Evolutionary conservation across 2,888 invertebrate genomes (phyloP).

Genomic region (Euzetes globulus): DNA sequence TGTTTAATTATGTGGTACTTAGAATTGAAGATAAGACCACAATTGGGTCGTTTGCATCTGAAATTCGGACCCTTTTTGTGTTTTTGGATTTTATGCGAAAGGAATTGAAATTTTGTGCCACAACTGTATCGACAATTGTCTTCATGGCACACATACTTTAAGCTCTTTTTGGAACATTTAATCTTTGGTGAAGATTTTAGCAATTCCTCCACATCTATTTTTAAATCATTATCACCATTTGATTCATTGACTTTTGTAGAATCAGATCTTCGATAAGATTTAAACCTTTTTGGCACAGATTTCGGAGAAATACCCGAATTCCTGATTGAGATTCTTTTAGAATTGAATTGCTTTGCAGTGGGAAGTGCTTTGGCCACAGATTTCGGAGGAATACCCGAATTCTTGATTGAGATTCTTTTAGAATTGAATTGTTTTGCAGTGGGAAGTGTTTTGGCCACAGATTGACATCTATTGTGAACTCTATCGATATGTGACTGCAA

Average conservation of each 20-base stretch:
- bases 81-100: neutral
- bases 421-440: neutral
- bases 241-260: too few relatives aligned
- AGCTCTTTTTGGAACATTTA: neutral
- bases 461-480: neutral
- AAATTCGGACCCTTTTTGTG: neutral
- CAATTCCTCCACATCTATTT: too few relatives aligned
- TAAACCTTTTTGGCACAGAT: too few relatives aligned
- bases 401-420: too few relatives aligned
- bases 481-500: neutral
- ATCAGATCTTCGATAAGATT: too few relatives aligned
- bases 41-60: neutral
- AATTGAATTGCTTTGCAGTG: too few relatives aligned
- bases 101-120: neutral
- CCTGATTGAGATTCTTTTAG: too few relatives aligned
- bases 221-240: too few relatives aligned
- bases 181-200: neutral
- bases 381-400: too few relatives aligned
- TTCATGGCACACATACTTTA: neutral
- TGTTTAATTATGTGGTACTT: neutral
- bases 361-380: too few relatives aligned
- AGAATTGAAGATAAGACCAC: neutral
- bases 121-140: neutral
- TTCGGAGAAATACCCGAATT: too few relatives aligned
- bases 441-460: neutral